Conservation (phyloP, 1,140 invertebrate species). For the Papilio aristodemus region DNA sequence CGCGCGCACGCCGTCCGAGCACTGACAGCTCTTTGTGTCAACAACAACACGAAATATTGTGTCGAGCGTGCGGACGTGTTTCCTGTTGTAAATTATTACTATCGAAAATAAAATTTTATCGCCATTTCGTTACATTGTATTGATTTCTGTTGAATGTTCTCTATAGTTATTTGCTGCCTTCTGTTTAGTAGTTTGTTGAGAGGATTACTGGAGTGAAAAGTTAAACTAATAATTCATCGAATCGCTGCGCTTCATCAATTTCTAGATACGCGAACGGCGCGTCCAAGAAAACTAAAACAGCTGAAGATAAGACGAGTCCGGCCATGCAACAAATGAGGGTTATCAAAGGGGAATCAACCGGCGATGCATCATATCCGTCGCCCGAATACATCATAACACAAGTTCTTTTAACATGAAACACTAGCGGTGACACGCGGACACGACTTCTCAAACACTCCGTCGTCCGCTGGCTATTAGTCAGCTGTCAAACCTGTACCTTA, state of each 20-base stretch:
- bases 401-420: constrained; percentile 26
- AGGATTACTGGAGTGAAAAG: background rate
- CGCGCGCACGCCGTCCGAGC: constrained; percentile 8
- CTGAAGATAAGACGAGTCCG: background rate
- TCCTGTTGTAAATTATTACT: constrained; percentile 31
- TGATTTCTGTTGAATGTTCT: constrained; percentile 14
- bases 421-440: constrained; percentile 28
- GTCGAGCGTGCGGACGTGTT: constrained; percentile 27
- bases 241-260: background rate
- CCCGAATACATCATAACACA: constrained; percentile 27
- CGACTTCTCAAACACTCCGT: constrained; percentile 34
- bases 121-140: constrained; percentile 10
- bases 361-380: constrained; percentile 19
- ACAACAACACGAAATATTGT: constrained; percentile 31
- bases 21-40: constrained; percentile 27
- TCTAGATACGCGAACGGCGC: background rate
- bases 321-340: constrained; percentile 15
- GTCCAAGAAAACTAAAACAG: constrained; percentile 6
- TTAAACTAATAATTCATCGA: background rate
- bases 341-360: constrained; percentile 24
- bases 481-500: constrained; percentile 54
- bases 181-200: background rate
- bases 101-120: constrained; percentile 33
- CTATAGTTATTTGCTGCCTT: too few species aligned
- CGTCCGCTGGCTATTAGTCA: constrained; percentile 48